phyloP scores from a whole-genome alignment of 2,113 vertebrate genomes.

The Myrmecobius fasciatus region DNA sequence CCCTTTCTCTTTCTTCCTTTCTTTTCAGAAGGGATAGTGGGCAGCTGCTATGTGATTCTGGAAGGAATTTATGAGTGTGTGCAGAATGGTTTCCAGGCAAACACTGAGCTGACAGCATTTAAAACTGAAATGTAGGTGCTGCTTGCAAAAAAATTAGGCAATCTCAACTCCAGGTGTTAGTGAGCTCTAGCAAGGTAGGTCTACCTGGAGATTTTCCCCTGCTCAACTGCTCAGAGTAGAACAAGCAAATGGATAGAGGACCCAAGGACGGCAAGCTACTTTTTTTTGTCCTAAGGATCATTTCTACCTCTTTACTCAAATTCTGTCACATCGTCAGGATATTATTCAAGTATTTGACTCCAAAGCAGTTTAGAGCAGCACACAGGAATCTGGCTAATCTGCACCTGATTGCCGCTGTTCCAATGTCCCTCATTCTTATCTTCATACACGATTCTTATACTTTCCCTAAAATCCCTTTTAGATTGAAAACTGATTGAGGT shows the following conservation, averaged over 20 bases:
- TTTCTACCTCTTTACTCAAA: background rate
- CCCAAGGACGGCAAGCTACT: background rate
- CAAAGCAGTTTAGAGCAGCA: background rate
- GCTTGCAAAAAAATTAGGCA: slow-evolving; percentile 48
- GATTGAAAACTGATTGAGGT: background rate
- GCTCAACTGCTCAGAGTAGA: background rate
- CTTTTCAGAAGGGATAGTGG: slow-evolving; percentile 19
- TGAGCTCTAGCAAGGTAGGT: slow-evolving; percentile 28
- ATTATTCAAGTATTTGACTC: background rate
- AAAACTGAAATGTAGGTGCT: background rate
- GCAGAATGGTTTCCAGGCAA: slow-evolving; percentile 37
- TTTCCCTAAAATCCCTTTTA: background rate
- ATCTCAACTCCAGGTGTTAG: slow-evolving; percentile 66
- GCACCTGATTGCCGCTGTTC: background rate
- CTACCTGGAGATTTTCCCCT: background rate
- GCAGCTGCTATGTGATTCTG: background rate
- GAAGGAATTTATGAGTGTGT: slow-evolving; percentile 36
- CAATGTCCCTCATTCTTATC: background rate
- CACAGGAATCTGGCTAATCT: background rate
- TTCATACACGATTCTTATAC: background rate
- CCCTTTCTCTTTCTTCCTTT: background rate
- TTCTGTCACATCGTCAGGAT: background rate
- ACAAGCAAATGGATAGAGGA: background rate
- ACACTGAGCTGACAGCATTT: slow-evolving; percentile 52
- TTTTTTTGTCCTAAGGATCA: background rate